Evolutionary conservation across 2,888 invertebrate species (phyloP).

Genomic region (Cheilosia urbana): DNA sequence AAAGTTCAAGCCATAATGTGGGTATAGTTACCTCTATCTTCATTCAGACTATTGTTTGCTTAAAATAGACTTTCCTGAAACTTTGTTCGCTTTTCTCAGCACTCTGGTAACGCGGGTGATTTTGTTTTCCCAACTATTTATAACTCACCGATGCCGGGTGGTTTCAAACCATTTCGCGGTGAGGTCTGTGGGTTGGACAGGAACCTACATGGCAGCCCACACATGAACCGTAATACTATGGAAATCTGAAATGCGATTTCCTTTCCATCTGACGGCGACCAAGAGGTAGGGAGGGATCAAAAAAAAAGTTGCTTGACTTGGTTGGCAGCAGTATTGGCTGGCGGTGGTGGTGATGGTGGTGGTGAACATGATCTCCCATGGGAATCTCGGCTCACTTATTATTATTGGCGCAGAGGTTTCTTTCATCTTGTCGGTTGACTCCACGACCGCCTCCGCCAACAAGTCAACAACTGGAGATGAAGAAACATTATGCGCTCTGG

Average conservation of each 20-base stretch:
- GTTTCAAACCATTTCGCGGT: slow-evolving; percentile 29
- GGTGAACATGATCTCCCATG: slow-evolving; percentile 65
- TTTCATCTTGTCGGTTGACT: slow-evolving; percentile 63
- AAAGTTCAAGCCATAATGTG: slow-evolving; percentile 4
- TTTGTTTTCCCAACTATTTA: slow-evolving; percentile 62
- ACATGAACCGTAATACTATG: slow-evolving; percentile 48
- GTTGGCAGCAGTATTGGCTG: slow-evolving; percentile 18
- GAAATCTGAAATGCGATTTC: slow-evolving; percentile 56
- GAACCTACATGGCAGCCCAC: slow-evolving; percentile 42
- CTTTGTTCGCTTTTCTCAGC: slow-evolving; percentile 8
- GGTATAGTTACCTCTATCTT: slow-evolving; percentile 27
- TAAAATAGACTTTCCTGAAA: slow-evolving; percentile 64
- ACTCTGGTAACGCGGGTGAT: slow-evolving; percentile 35
- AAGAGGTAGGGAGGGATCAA: background rate
- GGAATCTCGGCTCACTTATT: slow-evolving; percentile 68
- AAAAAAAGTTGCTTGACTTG: slow-evolving; percentile 53
- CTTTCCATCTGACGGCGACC: slow-evolving; percentile 27
- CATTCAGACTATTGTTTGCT: slow-evolving; percentile 64
- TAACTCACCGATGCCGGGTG: slow-evolving; percentile 37
- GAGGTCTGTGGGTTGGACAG: slow-evolving; percentile 33
- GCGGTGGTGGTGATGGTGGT: slow-evolving; percentile 17
- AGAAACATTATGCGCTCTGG: slow-evolving; percentile 49
- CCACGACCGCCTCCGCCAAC: slow-evolving; percentile 24
- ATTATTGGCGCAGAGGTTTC: slow-evolving; percentile 62
- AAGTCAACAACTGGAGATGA: slow-evolving; percentile 45